Conservation (phyloP, 2,797 vertebrate species). For the Tokudaia muenninki region DNA sequence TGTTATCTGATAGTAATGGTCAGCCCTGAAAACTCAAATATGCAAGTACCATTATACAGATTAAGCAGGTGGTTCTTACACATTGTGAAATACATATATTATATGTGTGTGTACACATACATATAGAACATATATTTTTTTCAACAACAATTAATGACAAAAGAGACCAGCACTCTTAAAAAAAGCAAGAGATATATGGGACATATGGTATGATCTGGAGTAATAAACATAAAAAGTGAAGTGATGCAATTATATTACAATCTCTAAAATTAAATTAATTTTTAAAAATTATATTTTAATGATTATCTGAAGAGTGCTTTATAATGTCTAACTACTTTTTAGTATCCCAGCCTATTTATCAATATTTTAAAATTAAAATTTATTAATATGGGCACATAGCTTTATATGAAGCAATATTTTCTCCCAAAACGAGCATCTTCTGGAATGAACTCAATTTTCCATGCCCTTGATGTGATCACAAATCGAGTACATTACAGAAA, state of each 20-base stretch:
- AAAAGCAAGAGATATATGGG: not conserved
- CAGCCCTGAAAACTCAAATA: not conserved
- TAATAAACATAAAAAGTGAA: not conserved
- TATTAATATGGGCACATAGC: not conserved
- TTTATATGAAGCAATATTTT: not conserved
- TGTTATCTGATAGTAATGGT: not conserved
- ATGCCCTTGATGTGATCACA: not conserved
- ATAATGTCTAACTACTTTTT: not conserved
- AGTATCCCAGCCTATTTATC: not conserved
- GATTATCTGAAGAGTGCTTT: not conserved
- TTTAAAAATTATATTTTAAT: not conserved
- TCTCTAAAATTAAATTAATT: not conserved
- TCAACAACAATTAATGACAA: not conserved
- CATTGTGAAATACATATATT: not conserved
- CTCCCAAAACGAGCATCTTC: not conserved
- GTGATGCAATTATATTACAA: not conserved
- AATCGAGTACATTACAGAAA: not conserved
- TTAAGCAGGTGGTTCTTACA: not conserved
- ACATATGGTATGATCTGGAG: too few species aligned
- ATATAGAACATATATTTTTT: not conserved
- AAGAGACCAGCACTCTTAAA: not conserved
- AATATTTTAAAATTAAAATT: not conserved
- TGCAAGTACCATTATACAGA: too few species aligned
- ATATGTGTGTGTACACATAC: accelerated
- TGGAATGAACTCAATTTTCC: not conserved